A percentile compares a stretch with the other conserved stretches of the same genome.
These are phyloP conservation scores for Steinernema scapterisci DNA, from an alignment of 2,888 invertebrate species.

Conservation along the genomic window DNA sequence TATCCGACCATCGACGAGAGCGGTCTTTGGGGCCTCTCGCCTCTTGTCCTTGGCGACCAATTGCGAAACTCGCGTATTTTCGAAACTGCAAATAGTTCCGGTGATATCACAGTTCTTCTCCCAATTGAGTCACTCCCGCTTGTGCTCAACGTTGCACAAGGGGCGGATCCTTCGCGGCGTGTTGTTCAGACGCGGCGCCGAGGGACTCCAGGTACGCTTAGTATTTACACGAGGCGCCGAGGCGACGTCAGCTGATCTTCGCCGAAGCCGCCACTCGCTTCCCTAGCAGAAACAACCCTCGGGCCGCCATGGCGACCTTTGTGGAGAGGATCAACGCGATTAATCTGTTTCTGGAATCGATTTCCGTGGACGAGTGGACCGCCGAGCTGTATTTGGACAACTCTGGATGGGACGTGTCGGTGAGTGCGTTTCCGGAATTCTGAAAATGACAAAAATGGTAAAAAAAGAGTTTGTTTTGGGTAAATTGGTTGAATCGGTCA, in stretches of 20 bases:
- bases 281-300: background rate
- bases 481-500: no score
- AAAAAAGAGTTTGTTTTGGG: no score
- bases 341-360: background rate
- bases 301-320: slow-evolving; percentile 23
- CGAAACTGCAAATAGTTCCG: no score
- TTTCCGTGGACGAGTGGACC: slow-evolving; percentile 4
- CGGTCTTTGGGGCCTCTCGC: no score
- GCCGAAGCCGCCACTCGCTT: background rate
- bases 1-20: no score
- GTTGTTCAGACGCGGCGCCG: background rate
- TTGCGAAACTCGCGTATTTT: no score
- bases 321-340: slow-evolving; percentile 9
- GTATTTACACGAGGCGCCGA: background rate
- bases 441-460: no score
- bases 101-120: no score
- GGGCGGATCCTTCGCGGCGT: background rate
- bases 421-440: background rate
- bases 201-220: background rate
- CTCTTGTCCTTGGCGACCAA: no score
- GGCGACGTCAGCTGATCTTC: slow-evolving; percentile 25
- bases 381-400: slow-evolving; percentile 16
- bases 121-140: no score
- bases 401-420: slow-evolving; percentile 2
- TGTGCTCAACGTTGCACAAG: slow-evolving; percentile 24